Evolutionary conservation across 1,140 invertebrate species (phyloP).

Genomic region (Holotrichia oblita): DNA sequence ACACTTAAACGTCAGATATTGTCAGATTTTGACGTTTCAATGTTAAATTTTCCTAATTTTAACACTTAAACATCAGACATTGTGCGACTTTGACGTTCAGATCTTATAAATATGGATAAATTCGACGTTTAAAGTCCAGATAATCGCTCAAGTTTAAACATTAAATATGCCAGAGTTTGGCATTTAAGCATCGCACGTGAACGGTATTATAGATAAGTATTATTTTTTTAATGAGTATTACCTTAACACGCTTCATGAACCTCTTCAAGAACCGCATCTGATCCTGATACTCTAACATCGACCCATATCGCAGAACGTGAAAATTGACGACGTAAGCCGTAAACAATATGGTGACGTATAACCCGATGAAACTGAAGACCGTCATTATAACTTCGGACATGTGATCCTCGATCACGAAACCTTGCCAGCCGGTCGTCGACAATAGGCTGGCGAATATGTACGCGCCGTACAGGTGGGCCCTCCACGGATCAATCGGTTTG

Average conservation of each 20-base stretch:
- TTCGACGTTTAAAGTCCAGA: too few relatives aligned
- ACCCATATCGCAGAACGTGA: neutral
- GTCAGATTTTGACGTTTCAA: too few relatives aligned
- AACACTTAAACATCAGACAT: too few relatives aligned
- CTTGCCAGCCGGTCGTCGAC: neutral
- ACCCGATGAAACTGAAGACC: neutral
- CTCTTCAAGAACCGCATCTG: neutral
- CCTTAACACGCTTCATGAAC: neutral
- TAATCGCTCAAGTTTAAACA: too few relatives aligned
- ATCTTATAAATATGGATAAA: too few relatives aligned
- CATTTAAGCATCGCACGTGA: too few relatives aligned
- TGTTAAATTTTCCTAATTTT: too few relatives aligned
- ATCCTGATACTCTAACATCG: neutral
- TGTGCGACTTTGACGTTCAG: too few relatives aligned
- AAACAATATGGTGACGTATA: neutral
- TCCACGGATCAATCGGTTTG: neutral
- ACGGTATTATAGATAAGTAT: too few relatives aligned
- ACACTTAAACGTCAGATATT: too few relatives aligned
- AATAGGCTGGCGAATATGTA: neutral
- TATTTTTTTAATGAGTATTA: too few relatives aligned
- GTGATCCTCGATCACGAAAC: neutral
- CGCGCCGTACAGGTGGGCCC: neutral
- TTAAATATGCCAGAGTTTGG: too few relatives aligned
- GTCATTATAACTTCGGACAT: neutral
- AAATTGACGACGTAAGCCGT: neutral